Conservation (phyloP, 2,888 invertebrate species). For the Stenodema calcarata region DNA sequence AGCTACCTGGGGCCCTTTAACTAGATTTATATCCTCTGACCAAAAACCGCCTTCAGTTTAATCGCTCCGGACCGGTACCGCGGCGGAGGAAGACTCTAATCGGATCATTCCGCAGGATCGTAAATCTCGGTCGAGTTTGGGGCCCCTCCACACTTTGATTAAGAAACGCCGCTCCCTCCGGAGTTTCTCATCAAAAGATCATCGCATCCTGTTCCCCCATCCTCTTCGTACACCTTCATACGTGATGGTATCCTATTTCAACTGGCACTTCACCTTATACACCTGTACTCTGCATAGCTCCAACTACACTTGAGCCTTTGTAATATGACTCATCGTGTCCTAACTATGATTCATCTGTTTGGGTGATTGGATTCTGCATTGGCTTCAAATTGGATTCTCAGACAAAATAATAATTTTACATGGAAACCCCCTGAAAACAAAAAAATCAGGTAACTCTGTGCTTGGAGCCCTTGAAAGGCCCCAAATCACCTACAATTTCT, state of each 20-base stretch:
- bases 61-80: neutral
- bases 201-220: neutral
- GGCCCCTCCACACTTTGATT: neutral
- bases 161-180: neutral
- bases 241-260: neutral
- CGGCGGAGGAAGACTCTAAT: neutral
- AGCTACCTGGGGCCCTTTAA: too few relatives aligned
- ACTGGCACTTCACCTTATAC: too few relatives aligned
- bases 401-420: too few relatives aligned
- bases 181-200: neutral
- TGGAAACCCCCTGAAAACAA: too few relatives aligned
- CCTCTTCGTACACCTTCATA: neutral
- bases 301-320: neutral
- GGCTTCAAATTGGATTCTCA: too few relatives aligned
- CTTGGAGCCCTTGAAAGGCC: too few relatives aligned
- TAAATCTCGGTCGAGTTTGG: neutral
- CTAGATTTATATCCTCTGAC: neutral
- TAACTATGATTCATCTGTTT: too few relatives aligned
- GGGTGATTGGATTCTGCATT: too few relatives aligned
- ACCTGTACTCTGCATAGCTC: neutral
- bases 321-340: too few relatives aligned
- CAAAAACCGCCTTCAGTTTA: neutral
- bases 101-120: neutral
- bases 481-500: too few relatives aligned
- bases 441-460: too few relatives aligned